Evolutionary conservation across 2,113 vertebrate genomes (phyloP), one percentile per base, ranked within the genome.

Genomic region (Sander lucioperca): DNA sequence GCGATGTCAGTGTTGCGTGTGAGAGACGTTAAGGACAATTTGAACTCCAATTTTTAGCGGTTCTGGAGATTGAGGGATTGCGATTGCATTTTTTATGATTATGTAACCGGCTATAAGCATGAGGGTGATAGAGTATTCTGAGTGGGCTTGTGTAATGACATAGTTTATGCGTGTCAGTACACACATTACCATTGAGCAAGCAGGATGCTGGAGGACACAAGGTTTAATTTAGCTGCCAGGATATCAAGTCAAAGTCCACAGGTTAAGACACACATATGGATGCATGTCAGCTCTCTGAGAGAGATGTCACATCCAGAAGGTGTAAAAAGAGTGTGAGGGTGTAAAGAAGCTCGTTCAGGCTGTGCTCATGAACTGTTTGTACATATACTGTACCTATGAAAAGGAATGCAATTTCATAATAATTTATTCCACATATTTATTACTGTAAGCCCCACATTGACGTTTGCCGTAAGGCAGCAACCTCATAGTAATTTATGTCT

Each of bases 71-170:
- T 25, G 48, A 76, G 25, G 45, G 13, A 72, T 69, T 57, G 59
- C 63, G 64, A 79, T 84, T 53, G 15, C 19, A 70, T 57, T 90
- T 90, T 83, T 87, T 84, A 82, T 61, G 43, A 59, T 74, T 71
- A 65, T 74, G 66, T 61, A 79, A 61, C 62, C 48, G 61, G 7
- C 53, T 43, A 39, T 68, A 54, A 75, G 59, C 54, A 59, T 64
- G 33, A 36, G 16, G 15, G 23, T 51, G 66, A 58, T 43, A 36
- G 36, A 45, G 43, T 23, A 64, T 57, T 79, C 81, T 61, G 21
- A 69, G 47, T 47, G 54, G n/a, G 62, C 15, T 64, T 56, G 18
- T 68, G 70, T 74, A 66, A 80, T 47, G 57, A 39, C 23, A 48
- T 19, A 50, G 48, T 58, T 80, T 23, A 23, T 75, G 6, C 50